These are phyloP conservation scores for Equus przewalskii DNA, from an alignment of 2,113 vertebrate species.

Conservation along the genomic window DNA sequence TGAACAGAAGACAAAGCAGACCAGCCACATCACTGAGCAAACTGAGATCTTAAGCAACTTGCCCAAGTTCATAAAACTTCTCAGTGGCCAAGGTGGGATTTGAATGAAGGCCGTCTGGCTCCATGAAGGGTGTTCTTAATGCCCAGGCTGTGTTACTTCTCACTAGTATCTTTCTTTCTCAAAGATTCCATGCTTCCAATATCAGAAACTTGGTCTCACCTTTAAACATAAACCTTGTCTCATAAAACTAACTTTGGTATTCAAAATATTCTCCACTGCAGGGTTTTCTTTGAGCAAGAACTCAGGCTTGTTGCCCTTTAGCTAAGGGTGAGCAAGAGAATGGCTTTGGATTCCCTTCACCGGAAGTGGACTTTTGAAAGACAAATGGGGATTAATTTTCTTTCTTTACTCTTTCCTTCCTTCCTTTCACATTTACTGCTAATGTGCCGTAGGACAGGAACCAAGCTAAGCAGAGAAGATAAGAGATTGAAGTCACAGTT, in stretches of 20 bases:
- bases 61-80: neutral
- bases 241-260: constrained; percentile 1
- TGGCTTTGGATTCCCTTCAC: neutral
- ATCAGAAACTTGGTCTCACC: neutral
- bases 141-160: neutral
- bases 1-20: neutral
- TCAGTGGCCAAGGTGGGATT: neutral
- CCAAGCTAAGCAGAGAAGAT: neutral
- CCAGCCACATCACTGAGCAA: neutral
- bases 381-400: neutral
- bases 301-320: neutral
- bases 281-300: neutral
- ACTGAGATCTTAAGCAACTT: neutral
- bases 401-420: neutral
- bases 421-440: constrained; percentile 21
- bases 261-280: neutral
- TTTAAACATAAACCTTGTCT: constrained; percentile 11
- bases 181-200: neutral
- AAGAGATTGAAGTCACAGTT: neutral
- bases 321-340: neutral
- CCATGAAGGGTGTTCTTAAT: neutral
- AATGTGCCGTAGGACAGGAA: neutral
- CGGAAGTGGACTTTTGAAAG: neutral
- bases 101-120: neutral
- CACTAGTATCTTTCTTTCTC: neutral